Evolutionary conservation across 1,140 invertebrate genomes (phyloP), one percentile per base, ranked within the genome.

Genomic region (Reticulitermes speratus): DNA sequence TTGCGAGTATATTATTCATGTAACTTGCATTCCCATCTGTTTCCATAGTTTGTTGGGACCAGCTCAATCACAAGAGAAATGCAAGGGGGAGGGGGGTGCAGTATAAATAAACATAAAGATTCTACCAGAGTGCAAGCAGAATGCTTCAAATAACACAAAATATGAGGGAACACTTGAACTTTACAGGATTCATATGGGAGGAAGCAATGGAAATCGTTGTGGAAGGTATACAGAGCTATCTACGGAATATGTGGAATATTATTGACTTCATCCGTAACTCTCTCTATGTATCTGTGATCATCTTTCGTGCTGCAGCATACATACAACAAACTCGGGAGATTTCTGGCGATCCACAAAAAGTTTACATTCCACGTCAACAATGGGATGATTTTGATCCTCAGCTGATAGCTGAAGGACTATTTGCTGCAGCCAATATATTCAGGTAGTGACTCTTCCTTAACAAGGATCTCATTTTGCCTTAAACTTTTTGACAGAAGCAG

Each of bases 341-440:
- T 83, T 86, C 90, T 2, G 88, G 89, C 3, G 93, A 97, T 89
- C 93, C 94, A 0, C 89, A 91, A 6, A 95, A 94, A 25, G 95
- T 94, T 2, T 95, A 94, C 87, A 94, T 96, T 69, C 94, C 96
- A 0, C 92, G 97, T 75, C 96, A 98, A 89, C 91, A 96, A 59
- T 99, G 98, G 98, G 93, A 98, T 89, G 95, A 96, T 23, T 99
- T 97, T 90, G 98, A 99, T 91, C 97, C 97, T 0, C 98, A 98
- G 89, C 92, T 99, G 0, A 97, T 99, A 75, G 96, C 97, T 9
- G 98, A 99, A 90, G 97, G 97, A 30, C 91, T 99, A 25, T 99
- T 99, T 91, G 97, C 98, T 21, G 97, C 96, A 25, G 97, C 98
- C 69, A 99, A 99, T 91, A 96, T 99, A 87, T 96, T 97, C 89